Conservation (phyloP, 2,888 invertebrate species). For the Galerucella nymphaeae region DNA sequence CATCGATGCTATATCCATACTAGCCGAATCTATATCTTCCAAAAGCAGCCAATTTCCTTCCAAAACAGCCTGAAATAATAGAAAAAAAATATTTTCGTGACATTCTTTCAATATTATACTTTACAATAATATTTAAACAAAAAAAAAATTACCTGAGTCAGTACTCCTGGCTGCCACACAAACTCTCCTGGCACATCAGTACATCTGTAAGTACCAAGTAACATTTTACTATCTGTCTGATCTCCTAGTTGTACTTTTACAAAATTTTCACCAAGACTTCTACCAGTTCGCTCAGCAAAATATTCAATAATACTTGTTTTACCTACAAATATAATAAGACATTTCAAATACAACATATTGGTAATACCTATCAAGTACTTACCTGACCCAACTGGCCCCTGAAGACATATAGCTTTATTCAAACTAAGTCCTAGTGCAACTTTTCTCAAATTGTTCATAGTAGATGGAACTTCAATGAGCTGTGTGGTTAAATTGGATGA, state of each 20-base stretch:
- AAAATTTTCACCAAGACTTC: conserved; percentile 67
- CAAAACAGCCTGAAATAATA: conserved; percentile 74
- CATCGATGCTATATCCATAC: conserved; percentile 91
- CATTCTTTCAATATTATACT: not conserved
- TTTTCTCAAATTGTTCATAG: conserved; percentile 78
- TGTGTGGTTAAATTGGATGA: conserved; percentile 22
- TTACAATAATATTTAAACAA: not conserved
- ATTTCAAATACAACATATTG: not conserved
- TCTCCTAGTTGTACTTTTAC: conserved; percentile 95
- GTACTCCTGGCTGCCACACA: conserved; percentile 94
- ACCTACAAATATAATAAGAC: conserved; percentile 4
- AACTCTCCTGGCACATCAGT: conserved; percentile 98
- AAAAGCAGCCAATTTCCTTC: conserved; percentile 92
- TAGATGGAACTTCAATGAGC: conserved; percentile 67
- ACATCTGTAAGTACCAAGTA: conserved; percentile 93
- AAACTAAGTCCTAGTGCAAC: conserved; percentile 85
- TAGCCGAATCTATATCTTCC: conserved; percentile 95
- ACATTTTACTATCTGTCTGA: conserved; percentile 95
- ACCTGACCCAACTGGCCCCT: conserved; percentile 94
- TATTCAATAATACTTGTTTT: conserved; percentile 93
- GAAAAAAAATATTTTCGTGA: not conserved
- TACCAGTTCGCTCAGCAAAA: conserved; percentile 83
- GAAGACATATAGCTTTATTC: conserved; percentile 77
- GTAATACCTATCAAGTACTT: not conserved
- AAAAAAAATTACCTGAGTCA: conserved; percentile 75